These are phyloP conservation scores for Chrysodeixis includens DNA, from an alignment of 2,888 invertebrate genomes.

Conservation along the genomic window DNA sequence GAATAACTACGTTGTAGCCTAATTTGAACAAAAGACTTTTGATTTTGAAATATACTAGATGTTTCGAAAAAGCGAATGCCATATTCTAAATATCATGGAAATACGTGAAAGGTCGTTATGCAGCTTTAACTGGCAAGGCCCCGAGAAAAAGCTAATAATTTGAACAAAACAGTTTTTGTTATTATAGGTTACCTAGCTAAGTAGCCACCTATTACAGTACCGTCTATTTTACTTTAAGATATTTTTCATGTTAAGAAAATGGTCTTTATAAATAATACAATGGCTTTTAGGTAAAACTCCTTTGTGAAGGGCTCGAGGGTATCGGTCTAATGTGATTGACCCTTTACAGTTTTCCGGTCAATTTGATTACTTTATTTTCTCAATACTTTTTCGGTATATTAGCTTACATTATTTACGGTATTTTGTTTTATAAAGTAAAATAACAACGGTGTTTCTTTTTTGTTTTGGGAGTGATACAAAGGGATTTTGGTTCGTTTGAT, in stretches of 20 bases:
- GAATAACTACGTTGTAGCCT: too few species aligned
- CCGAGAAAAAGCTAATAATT: too few species aligned
- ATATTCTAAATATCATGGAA: too few species aligned
- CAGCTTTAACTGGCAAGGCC: too few species aligned
- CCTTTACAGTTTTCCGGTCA: slow-evolving; percentile 30
- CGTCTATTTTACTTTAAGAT: not conserved
- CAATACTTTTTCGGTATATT: slow-evolving; percentile 18
- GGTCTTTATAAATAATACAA: slow-evolving; percentile 32
- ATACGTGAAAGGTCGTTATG: too few species aligned
- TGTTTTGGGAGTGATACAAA: not conserved
- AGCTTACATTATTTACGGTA: slow-evolving; percentile 1
- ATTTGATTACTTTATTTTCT: slow-evolving; percentile 45
- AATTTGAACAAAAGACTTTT: too few species aligned
- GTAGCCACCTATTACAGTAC: too few species aligned
- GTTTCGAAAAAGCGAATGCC: too few species aligned
- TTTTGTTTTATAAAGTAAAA: not conserved
- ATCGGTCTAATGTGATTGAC: slow-evolving; percentile 49
- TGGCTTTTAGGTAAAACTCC: slow-evolving; percentile 33
- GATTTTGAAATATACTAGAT: too few species aligned
- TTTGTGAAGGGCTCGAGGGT: slow-evolving; percentile 26
- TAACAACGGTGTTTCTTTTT: not conserved
- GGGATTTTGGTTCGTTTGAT: not conserved
- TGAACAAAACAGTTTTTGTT: too few species aligned
- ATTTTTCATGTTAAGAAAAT: not conserved
- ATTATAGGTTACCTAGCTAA: not conserved